Evolutionary conservation across 2,113 vertebrate species (phyloP), one percentile per base, ranked within the genome.

Genomic region (Neodontobutis hainanensis): DNA sequence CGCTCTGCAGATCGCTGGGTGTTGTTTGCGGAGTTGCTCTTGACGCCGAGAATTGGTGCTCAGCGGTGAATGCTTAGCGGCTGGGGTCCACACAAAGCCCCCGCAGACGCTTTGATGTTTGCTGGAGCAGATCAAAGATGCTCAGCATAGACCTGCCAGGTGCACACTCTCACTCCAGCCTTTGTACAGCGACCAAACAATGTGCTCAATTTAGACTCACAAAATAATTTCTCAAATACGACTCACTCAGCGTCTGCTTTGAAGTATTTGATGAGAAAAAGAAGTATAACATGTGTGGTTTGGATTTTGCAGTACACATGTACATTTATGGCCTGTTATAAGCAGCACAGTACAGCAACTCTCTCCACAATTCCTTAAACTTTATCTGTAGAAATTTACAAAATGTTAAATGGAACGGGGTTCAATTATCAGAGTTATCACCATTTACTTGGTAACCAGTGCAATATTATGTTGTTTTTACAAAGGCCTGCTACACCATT

Each of bases 81-180:
- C 75, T 62, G 72, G 68, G 59, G 56, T 76, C 77, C 82, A 48
- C 75, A 86, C 83, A 84, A 76, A 87, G 80, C 77, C 81, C 61
- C 58, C 82, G 77, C 57, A 34, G 82, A 73, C 70, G 36, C 86
- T 91, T 91, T 90, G 87, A 89, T 90, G 85, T 85, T 76, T 61
- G 68, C 72, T 75, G 83, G 68, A 3, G 75, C 2, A 74, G 88
- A 90, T 90, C 87, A 91, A 90, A 91, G 85, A 82, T 85, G 81
- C 66, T 68, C 36, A 71, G 75, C 6, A 9, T 38, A 50, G 82
- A 65, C 71, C 75, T 68, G 76, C 81, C 86, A 85, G 89, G 85
- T 90, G 84, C 80, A 15, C 55, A 61, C 89, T 89, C 89, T 91
- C 73, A 91, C 88, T 82, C 60, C 61, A 52, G 77, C 80, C 80